Conservation (phyloP, 2,113 vertebrate genomes). For the Ginglymostoma cirratum region DNA sequence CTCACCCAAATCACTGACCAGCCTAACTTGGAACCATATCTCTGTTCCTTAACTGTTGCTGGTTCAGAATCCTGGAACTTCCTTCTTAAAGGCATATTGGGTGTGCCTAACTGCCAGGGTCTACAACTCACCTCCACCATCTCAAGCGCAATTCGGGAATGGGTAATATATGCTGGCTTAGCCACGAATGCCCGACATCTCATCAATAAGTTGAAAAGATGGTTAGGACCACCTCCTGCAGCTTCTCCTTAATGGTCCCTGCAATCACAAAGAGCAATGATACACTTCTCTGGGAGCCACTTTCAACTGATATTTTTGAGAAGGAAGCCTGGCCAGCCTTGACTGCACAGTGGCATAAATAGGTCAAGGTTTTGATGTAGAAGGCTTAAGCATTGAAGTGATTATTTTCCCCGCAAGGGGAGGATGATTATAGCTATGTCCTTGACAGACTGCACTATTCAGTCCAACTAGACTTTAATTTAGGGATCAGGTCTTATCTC, state of each 20-base stretch:
- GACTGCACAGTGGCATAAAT: background rate
- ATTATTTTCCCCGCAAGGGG: background rate
- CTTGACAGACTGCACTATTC: background rate
- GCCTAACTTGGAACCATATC: no score
- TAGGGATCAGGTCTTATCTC: background rate
- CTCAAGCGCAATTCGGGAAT: no score
- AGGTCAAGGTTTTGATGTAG: background rate
- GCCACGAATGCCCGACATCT: no score
- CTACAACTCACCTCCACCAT: no score
- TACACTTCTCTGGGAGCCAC: background rate
- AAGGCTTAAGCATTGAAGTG: background rate
- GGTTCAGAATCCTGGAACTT: no score
- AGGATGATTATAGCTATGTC: background rate
- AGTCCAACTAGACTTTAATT: background rate
- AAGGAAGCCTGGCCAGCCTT: background rate
- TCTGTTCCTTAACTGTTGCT: no score
- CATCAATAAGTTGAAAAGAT: background rate
- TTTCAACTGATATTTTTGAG: background rate
- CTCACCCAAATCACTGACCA: no score
- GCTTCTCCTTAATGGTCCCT: background rate
- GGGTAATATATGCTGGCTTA: no score
- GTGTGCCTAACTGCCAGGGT: no score
- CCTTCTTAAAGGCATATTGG: no score
- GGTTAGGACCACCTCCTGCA: background rate
- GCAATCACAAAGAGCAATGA: background rate